These are phyloP conservation scores for Drosophila mercatorum DNA, from an alignment of 2,888 invertebrate species.

Conservation along the genomic window DNA sequence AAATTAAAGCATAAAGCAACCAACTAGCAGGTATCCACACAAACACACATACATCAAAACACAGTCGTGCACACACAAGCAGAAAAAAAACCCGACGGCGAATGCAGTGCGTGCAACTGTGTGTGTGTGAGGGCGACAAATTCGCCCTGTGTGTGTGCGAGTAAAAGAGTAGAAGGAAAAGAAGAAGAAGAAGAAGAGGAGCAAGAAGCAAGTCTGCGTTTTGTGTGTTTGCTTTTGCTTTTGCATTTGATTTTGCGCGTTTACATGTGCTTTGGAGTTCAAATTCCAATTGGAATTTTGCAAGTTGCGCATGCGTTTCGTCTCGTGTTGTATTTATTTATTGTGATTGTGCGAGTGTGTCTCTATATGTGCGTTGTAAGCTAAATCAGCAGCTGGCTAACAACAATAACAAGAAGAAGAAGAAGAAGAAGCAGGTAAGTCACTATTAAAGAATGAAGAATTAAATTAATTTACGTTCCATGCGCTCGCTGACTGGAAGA, in stretches of 20 bases:
- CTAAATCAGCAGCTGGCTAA: constrained; percentile 33
- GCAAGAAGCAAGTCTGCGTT: constrained; percentile 43
- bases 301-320: constrained; percentile 69
- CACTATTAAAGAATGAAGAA: constrained; percentile 28
- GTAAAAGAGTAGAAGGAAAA: constrained; percentile 36
- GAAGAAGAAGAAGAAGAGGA: constrained; percentile 39
- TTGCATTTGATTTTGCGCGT: constrained; percentile 61
- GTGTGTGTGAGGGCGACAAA: constrained; percentile 59
- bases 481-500: constrained; percentile 26
- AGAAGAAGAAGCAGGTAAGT: constrained; percentile 21
- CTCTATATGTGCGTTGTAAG: neutral
- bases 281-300: constrained; percentile 73
- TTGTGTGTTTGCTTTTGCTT: constrained; percentile 39
- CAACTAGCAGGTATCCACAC: constrained; percentile 27
- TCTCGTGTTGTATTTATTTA: constrained; percentile 20
- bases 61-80: constrained; percentile 12
- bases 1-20: constrained; percentile 28
- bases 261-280: constrained; percentile 57
- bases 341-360: constrained; percentile 12
- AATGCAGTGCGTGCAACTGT: constrained; percentile 63
- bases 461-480: constrained; percentile 27
- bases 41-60: constrained; percentile 5
- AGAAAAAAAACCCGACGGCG: constrained; percentile 47
- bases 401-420: constrained; percentile 8
- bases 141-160: constrained; percentile 38